Evolutionary conservation across 1,140 invertebrate species (phyloP), one percentile per base, ranked within the genome.

Genomic region (Drosophila rhopaloa): DNA sequence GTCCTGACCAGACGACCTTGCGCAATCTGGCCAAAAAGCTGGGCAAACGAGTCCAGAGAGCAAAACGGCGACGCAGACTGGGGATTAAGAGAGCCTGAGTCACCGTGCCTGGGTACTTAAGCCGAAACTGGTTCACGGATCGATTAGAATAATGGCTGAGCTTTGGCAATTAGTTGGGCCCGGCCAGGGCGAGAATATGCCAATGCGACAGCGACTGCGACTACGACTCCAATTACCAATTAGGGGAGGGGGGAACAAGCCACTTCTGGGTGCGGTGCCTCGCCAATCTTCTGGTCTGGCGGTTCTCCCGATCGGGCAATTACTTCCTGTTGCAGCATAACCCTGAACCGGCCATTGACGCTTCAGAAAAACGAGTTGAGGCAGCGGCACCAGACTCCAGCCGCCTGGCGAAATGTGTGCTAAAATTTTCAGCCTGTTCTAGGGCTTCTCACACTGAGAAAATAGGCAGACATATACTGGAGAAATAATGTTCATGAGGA

Each of bases 1-100:
- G 84, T 89, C 84, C 76, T 79, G 84, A 86, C 83, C 83, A 89
- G 83, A 80, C 83, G 83, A 86, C 83, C 83, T 86, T 86, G 84
- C 84, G 83, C 83, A 86, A 86, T 86, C 84, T 51, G 67, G 60
- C 62, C 82, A 54, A 72, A 51, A 51, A 74, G 61, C 56, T 61
- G 57, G 38, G 53, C 54, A 80, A 81, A 81, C 79, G 60, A 32
- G 79, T 82, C 66, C 77, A 55, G 48, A 46, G 50, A 51, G 19
- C 35, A 14, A 61, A 40, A 53, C 43, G 47, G 29, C 13, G 6
- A 13, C 29, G 9, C 16, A 5, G 43, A 48, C 2, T 19, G 14
- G 41, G 1, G 51, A 8, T 32, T 16, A 14, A 35, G 51, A 48
- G 46, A 19, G 38, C 19, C 56, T 86, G 84, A 86, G 67, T 86